These are phyloP conservation scores for Dryobotodes eremita DNA, from an alignment of 2,888 invertebrate species.

Conservation along the genomic window DNA sequence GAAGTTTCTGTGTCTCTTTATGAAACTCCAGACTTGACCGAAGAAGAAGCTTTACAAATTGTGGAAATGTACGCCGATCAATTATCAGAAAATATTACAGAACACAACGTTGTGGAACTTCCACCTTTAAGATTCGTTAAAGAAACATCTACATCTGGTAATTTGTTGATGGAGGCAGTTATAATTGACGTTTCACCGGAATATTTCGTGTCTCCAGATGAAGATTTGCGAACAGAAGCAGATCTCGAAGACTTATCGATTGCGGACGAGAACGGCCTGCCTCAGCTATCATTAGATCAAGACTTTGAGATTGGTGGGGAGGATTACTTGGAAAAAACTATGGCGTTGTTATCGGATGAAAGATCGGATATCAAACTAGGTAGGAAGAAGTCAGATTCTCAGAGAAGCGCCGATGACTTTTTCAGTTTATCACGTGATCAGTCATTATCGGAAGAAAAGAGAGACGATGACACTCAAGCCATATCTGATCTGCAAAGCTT, in stretches of 20 bases:
- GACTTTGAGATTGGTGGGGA: conserved; percentile 89
- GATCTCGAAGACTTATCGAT: conserved; percentile 96
- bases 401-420: conserved; percentile 91
- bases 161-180: conserved; percentile 97
- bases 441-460: conserved; percentile 91
- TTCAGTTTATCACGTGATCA: conserved; percentile 92
- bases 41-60: conserved; percentile 97
- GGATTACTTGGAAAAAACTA: conserved; percentile 90
- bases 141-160: conserved; percentile 96
- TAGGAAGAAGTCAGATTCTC: conserved; percentile 92
- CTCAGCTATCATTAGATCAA: conserved; percentile 88
- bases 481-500: conserved; percentile 91
- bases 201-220: conserved; percentile 94
- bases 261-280: conserved; percentile 92
- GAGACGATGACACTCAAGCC: conserved; percentile 91
- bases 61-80: conserved; percentile 98
- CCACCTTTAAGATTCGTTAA: conserved; percentile 97
- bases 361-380: conserved; percentile 90
- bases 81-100: conserved; percentile 96
- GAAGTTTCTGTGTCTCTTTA: conserved; percentile 97
- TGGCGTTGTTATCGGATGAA: conserved; percentile 88
- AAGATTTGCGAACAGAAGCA: conserved; percentile 96
- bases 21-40: conserved; percentile 97
- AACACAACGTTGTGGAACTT: conserved; percentile 96
- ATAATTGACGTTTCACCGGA: conserved; percentile 97